Evolutionary conservation across 2,888 invertebrate genomes (phyloP), one percentile per base, ranked within the genome.

Genomic region (Sphinx pinastri): DNA sequence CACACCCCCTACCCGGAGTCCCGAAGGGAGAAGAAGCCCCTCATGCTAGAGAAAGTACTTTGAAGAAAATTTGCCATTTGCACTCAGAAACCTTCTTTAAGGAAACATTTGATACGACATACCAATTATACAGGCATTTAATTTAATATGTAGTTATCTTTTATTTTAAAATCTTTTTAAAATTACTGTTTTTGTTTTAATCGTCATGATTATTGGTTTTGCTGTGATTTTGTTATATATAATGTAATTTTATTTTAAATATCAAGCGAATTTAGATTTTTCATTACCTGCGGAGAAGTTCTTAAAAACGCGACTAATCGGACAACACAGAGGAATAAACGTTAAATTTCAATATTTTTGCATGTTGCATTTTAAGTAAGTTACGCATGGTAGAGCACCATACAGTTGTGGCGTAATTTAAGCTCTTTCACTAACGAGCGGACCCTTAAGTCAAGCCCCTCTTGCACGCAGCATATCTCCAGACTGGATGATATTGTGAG

Each of bases 401-500:
- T 84, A 82, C 77, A 84, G 84, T 81, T 84, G 84, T 79, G 84
- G 82, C 82, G 86, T 90, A 90, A 91, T 88, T 91, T 89, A 83
- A 87, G 84, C 89, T 89, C 89, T 89, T 86, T 80, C 84, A 81
- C 89, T 92, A 92, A 92, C 91, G 91, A 93, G 92, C 90, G 83
- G 81, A 79, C 87, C 88, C 92, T 90, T 86, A 80, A 83, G 84
- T 84, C 77, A 77, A 84, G 87, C 82, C 84, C 79, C 82, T 80
- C 84, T 81, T 83, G 77, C 82, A 81, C 81, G 77, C 78, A 81
- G 80, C 81, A 83, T 85, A 83, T 81, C 82, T 83, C 83, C 83
- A 84, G 85, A 84, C 87, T 85, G 82, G 81, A 84, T 84, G 84
- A 88, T 89, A 90, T 88, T 90, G 89, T 90, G 87, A 84, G 83